Conservation (phyloP, 1,140 invertebrate species). For the Helicoverpa armigera region DNA sequence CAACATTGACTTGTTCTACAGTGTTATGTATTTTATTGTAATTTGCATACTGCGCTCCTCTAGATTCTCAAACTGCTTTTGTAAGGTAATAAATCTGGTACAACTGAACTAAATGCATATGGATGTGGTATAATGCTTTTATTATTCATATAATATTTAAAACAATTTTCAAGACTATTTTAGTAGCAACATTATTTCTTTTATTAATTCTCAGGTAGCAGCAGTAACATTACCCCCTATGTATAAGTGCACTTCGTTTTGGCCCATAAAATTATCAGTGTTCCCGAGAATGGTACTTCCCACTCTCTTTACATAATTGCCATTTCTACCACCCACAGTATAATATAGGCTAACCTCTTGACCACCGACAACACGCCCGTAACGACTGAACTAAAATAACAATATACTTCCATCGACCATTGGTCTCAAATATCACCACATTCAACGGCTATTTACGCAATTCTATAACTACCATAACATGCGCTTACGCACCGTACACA, state of each 20-base stretch:
- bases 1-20: not conserved
- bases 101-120: too few species aligned
- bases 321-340: conserved; percentile 15
- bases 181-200: not conserved
- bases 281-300: conserved; percentile 24
- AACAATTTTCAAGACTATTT: too few species aligned
- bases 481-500: not conserved
- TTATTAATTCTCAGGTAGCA: not conserved
- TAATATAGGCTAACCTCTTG: conserved; percentile 21
- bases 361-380: conserved; percentile 7
- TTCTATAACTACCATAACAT: not conserved
- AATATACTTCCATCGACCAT: conserved; percentile 19
- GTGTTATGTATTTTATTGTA: not conserved
- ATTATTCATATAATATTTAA: too few species aligned
- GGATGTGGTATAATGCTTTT: too few species aligned
- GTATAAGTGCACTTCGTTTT: not conserved
- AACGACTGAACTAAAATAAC: conserved; percentile 22
- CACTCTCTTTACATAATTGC: conserved; percentile 31
- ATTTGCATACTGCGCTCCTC: too few species aligned
- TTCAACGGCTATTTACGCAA: conserved; percentile 6
- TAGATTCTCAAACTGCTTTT: too few species aligned
- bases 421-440: conserved; percentile 16
- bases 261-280: conserved; percentile 1
- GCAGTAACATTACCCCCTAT: not conserved
- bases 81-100: too few species aligned